Conservation (phyloP, 2,113 vertebrate genomes). For the Casuarius casuarius region DNA sequence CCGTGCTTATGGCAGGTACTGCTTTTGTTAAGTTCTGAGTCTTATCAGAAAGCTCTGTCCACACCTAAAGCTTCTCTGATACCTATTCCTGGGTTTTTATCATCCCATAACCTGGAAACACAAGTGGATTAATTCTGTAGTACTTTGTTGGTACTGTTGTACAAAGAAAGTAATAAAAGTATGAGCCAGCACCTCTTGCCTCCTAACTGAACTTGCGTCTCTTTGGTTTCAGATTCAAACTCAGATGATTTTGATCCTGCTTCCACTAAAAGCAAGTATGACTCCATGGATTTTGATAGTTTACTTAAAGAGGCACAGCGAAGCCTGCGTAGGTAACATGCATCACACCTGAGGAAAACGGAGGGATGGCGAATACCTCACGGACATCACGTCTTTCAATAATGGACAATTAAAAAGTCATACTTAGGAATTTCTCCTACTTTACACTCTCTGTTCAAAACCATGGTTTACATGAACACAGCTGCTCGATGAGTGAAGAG, state of each 20-base stretch:
- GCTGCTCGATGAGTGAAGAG: constrained; percentile 87
- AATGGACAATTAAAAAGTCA: constrained; percentile 85
- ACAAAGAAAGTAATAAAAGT: not conserved
- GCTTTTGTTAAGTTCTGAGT: not conserved
- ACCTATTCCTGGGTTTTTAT: not conserved
- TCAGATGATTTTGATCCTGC: constrained; percentile 99
- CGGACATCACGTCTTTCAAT: constrained; percentile 84
- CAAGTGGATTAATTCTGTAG: not conserved
- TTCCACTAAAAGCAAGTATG: constrained; percentile 99
- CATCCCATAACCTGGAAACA: not conserved
- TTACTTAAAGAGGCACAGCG: constrained; percentile 97
- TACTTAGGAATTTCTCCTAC: constrained; percentile 80
- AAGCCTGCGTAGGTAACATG: constrained; percentile 97
- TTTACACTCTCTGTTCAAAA: constrained; percentile 91
- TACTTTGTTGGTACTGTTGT: rapidly evolving
- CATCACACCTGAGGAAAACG: constrained; percentile 68
- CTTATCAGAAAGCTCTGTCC: not conserved
- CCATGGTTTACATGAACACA: constrained; percentile 98
- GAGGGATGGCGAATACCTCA: constrained; percentile 82
- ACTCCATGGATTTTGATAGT: constrained; percentile 99
- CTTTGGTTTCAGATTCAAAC: constrained; percentile 89
- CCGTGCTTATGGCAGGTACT: rapidly evolving
- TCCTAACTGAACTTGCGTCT: not conserved
- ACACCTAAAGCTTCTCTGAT: not conserved
- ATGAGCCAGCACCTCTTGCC: not conserved